A percentile compares a stretch with the other conserved stretches of the same genome.
Evolutionary conservation across 1,140 invertebrate species (phyloP).

Genomic region (Heliconius nattereri): DNA sequence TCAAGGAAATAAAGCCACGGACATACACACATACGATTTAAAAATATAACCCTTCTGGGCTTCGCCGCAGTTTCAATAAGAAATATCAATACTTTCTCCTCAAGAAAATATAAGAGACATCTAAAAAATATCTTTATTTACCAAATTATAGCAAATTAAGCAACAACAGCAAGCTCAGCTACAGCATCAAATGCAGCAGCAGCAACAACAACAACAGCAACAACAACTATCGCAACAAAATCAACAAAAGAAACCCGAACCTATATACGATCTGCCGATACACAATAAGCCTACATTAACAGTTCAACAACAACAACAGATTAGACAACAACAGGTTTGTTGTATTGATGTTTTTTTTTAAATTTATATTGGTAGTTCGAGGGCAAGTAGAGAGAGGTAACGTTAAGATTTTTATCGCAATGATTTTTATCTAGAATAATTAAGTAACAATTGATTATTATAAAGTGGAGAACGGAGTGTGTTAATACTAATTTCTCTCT

Average conservation of each 20-base stretch:
- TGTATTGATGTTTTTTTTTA: not conserved
- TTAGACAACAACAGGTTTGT: slow-evolving; percentile 46
- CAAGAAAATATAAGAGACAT: not conserved
- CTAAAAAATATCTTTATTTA: not conserved
- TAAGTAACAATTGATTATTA: no score
- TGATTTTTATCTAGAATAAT: no score
- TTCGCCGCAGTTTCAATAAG: no score
- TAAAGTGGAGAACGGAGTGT: no score
- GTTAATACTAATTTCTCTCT: no score
- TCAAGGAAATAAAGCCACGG: no score
- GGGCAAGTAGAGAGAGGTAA: not conserved
- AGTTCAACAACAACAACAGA: slow-evolving; percentile 62
- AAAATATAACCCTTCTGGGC: not conserved
- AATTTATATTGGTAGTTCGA: not conserved
- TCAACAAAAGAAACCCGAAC: slow-evolving; percentile 64
- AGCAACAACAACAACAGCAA: slow-evolving; percentile 43
- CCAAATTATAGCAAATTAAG: slow-evolving; percentile 55
- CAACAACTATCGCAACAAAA: slow-evolving; percentile 41
- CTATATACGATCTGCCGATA: slow-evolving; percentile 70
- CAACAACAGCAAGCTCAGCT: slow-evolving; percentile 45
- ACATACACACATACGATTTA: no score
- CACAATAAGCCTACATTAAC: slow-evolving; percentile 69
- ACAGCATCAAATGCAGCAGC: slow-evolving; percentile 37
- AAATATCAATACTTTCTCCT: no score
- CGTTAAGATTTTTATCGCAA: not conserved